Evolutionary conservation across 1,140 invertebrate species (phyloP).

Genomic region (Drosophila busckii): DNA sequence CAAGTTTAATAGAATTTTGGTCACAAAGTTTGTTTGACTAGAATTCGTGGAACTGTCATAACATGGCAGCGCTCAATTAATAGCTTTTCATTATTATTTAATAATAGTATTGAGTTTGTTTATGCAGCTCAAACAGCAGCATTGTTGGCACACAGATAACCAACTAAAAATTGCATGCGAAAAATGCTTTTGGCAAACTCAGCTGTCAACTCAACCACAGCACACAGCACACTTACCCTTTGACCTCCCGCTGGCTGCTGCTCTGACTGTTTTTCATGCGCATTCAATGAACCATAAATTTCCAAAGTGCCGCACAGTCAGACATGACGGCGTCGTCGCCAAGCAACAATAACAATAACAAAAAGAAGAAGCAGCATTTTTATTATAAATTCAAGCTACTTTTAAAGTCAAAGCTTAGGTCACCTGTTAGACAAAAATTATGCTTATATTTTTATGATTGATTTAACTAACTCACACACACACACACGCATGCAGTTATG

Average conservation of each 20-base stretch:
- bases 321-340: slow-evolving; percentile 56
- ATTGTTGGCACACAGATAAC: too few relatives aligned
- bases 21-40: too few relatives aligned
- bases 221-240: not conserved
- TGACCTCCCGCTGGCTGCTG: slow-evolving; percentile 2
- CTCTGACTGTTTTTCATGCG: slow-evolving; percentile 66
- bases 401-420: slow-evolving; percentile 30
- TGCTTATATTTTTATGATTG: slow-evolving; percentile 30
- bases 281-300: slow-evolving; percentile 77
- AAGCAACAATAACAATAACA: slow-evolving; percentile 20
- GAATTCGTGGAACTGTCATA: too few relatives aligned
- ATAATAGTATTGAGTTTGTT: too few relatives aligned
- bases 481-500: not conserved
- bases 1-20: too few relatives aligned
- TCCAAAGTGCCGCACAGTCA: slow-evolving; percentile 61
- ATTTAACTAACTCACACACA: slow-evolving; percentile 26
- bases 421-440: slow-evolving; percentile 39
- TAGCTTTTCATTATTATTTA: too few relatives aligned
- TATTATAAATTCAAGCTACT: slow-evolving; percentile 7
- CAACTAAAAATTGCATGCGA: too few relatives aligned
- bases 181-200: slow-evolving; percentile 34
- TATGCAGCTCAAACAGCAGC: too few relatives aligned
- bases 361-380: slow-evolving; percentile 14
- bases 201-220: not conserved
- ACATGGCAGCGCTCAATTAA: too few relatives aligned